Evolutionary conservation across 2,888 invertebrate genomes (phyloP), one percentile per base, ranked within the genome.

Genomic region (Adelphocoris suturalis): DNA sequence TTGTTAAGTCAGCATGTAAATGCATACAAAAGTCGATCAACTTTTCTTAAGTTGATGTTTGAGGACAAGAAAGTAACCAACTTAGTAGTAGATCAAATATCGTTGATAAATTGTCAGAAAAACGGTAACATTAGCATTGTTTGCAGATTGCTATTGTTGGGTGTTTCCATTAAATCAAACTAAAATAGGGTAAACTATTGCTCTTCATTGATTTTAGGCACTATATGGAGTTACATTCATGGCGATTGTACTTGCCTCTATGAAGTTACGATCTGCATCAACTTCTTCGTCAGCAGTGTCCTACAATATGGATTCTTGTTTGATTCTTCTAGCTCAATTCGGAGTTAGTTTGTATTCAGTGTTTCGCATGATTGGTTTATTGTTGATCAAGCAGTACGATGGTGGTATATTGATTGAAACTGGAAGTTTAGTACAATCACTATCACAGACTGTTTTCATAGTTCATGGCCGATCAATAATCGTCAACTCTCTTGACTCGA

Each of bases 281-380:
- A 23, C 86, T n/a, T 86, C 75, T n/a, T 16, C 37, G 5, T 75
- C 68, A 48, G 93, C 94, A 86, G 94, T 94, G 84, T 93, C 68
- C 13, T 86, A 86, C 75, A 88, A 88, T 80, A 88, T 98, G 92
- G 97, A 98, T 92, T 97, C 96, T 90, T 97, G 97, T 1, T 94
- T 98, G 0, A 94, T 98, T 89, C 96, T 98, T 28, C 95, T 98
- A 88, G 98, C 98, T 0, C 97, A 98, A 93, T 96, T 97, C 0
- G 98, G 98, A 37, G 96, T 98, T 93, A 97, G 97, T 93, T 95
- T 98, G 48, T 97, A 97, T 93, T 96, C 97, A 92, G 96, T 97
- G 94, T 97, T 89, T 84, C 47, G 84, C 3, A 13, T 89, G 16
- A 84, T 84, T 96, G 96, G 92, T 96, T 96, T 92, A 95, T 95